Evolutionary conservation across 1,140 invertebrate genomes (phyloP), one percentile per base, ranked within the genome.

Genomic region (Orchesella cincta): DNA sequence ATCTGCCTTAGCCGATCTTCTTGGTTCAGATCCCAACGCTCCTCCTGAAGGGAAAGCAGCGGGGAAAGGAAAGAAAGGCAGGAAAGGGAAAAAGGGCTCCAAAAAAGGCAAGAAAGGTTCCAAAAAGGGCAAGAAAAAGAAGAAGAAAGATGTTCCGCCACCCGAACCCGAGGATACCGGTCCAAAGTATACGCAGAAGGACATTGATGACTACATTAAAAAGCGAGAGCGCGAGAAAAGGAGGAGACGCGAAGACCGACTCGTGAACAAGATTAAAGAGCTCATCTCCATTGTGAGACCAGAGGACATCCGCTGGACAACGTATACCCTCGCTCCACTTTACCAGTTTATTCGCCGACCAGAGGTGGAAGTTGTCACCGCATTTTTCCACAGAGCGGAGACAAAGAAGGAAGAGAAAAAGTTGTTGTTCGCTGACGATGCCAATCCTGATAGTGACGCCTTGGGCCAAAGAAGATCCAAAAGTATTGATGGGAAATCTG

Each of bases 71-170:
- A 74, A 74, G 35, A 78, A 76, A 67, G 57, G 75, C 73, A 76
- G 54, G 75, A 77, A 54, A 74, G 77, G 72, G 16, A 34, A 31
- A 26, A 79, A 77, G 52, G 72, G 54, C 14, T 28, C 35, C 67
- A 79, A 74, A 36, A n/a, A n/a, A n/a, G n/a, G 26, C n/a, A 73
- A 62, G 52, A 73, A 73, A n/a, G 74, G 74, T 1, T 72, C 73
- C 54, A 77, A 73, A 62, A 77, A 78, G 73, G 76, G 76, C 72
- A 78, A 78, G 31, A 81, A 78, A 67, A 76, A 73, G 67, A 78
- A 78, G 31, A 76, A 73, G 46, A 75, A 75, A 64, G 52, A 46
- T 12, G 77, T 70, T 18, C 71, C 76, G n/a, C 36, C 34, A 20
- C 8, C 23, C 39, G 14, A 73, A 31, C 23, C 29, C 3, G 23